A percentile compares a stretch with the other conserved stretches of the same genome.
Conservation (phyloP, 2,888 invertebrate genomes). For the Elgonia sp. region DNA sequence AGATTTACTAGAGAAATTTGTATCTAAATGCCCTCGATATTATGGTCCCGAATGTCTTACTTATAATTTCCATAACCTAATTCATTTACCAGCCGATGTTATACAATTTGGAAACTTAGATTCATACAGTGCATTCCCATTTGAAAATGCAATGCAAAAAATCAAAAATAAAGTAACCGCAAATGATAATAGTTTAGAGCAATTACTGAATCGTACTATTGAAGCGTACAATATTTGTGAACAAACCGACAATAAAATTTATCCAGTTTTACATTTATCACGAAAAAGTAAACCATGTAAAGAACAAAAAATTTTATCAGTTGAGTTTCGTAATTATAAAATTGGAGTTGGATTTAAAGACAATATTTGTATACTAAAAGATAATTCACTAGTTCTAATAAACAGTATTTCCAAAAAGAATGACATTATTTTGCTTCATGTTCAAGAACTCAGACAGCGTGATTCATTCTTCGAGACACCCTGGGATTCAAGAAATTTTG, state of each 20-base stretch:
- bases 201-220: conserved; percentile 13
- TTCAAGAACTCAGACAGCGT: no score
- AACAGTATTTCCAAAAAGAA: no score
- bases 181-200: conserved; percentile 14
- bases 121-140: conserved; percentile 6
- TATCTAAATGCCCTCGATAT: conserved; percentile 29
- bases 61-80: conserved; percentile 79
- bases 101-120: conserved; percentile 25
- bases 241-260: background rate
- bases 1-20: conserved; percentile 57
- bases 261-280: no score
- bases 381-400: no score
- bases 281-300: no score
- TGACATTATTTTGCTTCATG: no score
- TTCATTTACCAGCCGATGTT: conserved; percentile 76
- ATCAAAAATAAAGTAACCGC: conserved; percentile 39
- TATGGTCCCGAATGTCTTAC: conserved; percentile 75
- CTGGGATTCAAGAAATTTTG: background rate
- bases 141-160: conserved; percentile 15
- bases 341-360: no score
- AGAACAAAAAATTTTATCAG: no score
- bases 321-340: no score
- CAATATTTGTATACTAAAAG: no score
- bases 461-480: background rate
- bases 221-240: conserved; percentile 10